A percentile compares a stretch with the other conserved stretches of the same genome.
phyloP scores from a whole-genome alignment of 2,797 vertebrate species.

The Thalassophryne amazonica region DNA sequence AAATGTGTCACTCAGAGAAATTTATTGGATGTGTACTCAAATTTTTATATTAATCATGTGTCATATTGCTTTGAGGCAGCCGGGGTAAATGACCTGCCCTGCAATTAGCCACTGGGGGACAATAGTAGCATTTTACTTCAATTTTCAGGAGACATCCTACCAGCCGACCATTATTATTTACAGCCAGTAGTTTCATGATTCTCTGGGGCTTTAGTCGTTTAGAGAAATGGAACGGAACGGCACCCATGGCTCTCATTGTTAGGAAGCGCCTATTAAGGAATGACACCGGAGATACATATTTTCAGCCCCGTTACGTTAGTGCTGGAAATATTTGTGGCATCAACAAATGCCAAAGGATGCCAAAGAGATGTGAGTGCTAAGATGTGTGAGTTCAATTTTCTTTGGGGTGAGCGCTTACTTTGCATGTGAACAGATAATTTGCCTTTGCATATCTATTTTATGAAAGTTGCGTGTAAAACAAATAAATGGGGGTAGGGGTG shows the following conservation, averaged over 20 bases:
- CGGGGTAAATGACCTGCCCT: too few species aligned
- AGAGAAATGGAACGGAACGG: conserved; percentile 9
- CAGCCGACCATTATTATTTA: too few species aligned
- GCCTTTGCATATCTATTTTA: background rate
- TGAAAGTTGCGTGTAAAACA: too few species aligned
- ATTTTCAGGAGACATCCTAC: too few species aligned
- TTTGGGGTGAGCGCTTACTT: background rate
- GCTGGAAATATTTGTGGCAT: background rate
- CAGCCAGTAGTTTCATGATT: background rate
- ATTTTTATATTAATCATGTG: too few species aligned
- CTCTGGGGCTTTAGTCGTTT: background rate
- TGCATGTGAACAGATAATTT: background rate
- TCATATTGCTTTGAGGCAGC: too few species aligned
- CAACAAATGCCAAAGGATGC: background rate
- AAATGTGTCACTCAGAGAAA: too few species aligned
- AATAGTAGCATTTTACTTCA: too few species aligned
- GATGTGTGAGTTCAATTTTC: background rate
- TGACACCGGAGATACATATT: conserved; percentile 3
- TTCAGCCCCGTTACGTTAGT: conserved; percentile 1
- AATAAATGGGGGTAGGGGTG: too few species aligned
- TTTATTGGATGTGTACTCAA: too few species aligned
- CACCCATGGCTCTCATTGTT: background rate
- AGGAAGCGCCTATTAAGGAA: conserved; percentile 16
- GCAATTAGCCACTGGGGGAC: too few species aligned
- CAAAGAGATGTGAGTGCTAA: background rate